phyloP scores from a whole-genome alignment of 2,797 vertebrate species.

The Rhyacichthys aspro region DNA sequence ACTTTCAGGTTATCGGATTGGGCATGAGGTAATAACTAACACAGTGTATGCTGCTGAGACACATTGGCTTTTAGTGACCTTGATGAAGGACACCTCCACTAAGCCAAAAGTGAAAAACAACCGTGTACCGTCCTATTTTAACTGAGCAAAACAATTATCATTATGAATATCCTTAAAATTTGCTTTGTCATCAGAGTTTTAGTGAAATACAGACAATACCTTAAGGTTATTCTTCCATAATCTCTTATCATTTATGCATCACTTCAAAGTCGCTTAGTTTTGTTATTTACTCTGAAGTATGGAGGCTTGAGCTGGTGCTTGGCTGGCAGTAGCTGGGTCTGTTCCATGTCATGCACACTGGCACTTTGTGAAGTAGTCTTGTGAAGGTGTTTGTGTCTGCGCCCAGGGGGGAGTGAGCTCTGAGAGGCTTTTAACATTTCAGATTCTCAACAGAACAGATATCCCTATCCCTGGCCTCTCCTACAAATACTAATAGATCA shows the following conservation, averaged over 20 bases:
- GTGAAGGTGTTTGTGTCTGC: conserved; percentile 13
- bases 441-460: conserved; percentile 41
- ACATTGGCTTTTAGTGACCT: background rate
- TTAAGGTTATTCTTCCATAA: background rate
- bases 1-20: conserved; percentile 38
- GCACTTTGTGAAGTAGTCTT: background rate
- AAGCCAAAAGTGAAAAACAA: background rate
- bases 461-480: conserved; percentile 40
- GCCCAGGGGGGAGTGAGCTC: conserved; percentile 5
- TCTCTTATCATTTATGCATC: too few relatives aligned
- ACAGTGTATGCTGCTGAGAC: background rate
- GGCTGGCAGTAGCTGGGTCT: conserved; percentile 4
- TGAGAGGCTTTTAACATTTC: conserved; percentile 54
- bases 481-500: conserved; percentile 45
- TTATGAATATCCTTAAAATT: too few relatives aligned
- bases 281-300: background rate
- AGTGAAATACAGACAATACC: too few relatives aligned
- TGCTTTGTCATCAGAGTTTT: too few relatives aligned
- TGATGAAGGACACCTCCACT: background rate
- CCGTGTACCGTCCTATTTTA: background rate
- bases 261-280: background rate
- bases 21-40: conserved; percentile 39
- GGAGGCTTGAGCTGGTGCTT: conserved; percentile 9
- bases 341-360: conserved; percentile 38
- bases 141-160: background rate